Percentiles rank a stretch among this genome's conserved stretches.
These are phyloP conservation scores for Alosa sapidissima DNA, from an alignment of 2,797 vertebrate species.

Conservation along the genomic window DNA sequence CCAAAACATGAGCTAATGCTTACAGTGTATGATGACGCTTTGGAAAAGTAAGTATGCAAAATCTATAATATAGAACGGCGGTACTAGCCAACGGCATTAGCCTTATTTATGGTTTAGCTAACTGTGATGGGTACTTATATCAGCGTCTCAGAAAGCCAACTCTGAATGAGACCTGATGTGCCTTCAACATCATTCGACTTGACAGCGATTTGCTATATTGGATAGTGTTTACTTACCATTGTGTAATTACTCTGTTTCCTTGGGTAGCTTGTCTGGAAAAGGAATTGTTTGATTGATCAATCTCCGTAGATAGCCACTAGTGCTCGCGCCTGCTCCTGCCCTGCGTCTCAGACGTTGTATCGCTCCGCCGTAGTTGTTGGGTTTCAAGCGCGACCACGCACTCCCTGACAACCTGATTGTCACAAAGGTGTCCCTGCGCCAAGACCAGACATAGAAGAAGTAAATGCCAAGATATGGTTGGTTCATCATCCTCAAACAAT, in stretches of 20 bases:
- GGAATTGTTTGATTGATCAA: not conserved
- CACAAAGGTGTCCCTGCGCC: constrained; percentile 55
- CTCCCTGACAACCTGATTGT: constrained; percentile 56
- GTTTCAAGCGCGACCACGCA: constrained; percentile 53
- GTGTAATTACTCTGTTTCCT: not conserved
- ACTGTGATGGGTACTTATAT: not conserved
- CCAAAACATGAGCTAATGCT: not conserved
- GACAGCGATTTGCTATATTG: not conserved
- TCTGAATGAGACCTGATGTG: not conserved
- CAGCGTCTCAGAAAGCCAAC: constrained; percentile 3
- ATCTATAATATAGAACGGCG: not conserved
- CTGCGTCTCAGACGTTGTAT: constrained; percentile 48
- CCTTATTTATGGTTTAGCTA: not conserved
- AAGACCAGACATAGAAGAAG: not conserved
- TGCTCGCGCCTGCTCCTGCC: constrained; percentile 36
- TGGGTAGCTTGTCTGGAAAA: not conserved
- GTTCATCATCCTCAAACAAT: not conserved
- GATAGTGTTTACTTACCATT: not conserved
- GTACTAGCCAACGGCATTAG: not conserved
- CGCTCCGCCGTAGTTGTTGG: constrained; percentile 52
- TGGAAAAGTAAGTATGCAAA: not conserved
- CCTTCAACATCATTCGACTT: not conserved
- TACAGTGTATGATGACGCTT: not conserved
- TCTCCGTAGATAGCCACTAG: not conserved
- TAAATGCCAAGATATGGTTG: not conserved